A percentile compares a stretch with the other conserved stretches of the same genome.
phyloP scores from a whole-genome alignment of 2,888 invertebrate genomes.

The Dendrolimus houi region DNA sequence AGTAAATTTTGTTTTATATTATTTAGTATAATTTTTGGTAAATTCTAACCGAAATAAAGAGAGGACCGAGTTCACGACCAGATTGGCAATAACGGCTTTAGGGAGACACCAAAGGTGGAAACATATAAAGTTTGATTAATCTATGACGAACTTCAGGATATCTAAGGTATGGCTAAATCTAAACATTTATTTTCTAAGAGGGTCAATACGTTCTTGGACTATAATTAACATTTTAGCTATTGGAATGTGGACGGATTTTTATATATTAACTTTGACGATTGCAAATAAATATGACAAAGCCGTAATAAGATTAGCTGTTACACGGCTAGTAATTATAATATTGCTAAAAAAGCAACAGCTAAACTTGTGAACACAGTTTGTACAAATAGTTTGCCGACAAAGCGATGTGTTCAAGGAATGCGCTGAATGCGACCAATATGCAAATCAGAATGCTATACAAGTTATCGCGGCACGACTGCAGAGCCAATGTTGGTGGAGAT shows the following conservation, averaged over 20 bases:
- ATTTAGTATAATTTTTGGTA: background rate
- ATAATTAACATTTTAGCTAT: conserved; percentile 7
- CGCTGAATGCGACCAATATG: conserved; percentile 60
- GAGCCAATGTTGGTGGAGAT: conserved; percentile 45
- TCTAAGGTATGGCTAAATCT: background rate
- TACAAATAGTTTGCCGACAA: conserved; percentile 52
- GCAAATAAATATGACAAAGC: conserved; percentile 66
- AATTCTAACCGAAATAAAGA: too few relatives aligned
- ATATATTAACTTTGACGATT: conserved; percentile 25
- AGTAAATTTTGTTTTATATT: background rate
- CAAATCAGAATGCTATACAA: conserved; percentile 62
- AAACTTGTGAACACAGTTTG: conserved; percentile 44
- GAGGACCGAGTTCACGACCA: too few relatives aligned
- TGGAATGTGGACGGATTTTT: conserved; percentile 7
- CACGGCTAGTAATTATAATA: conserved; percentile 11
- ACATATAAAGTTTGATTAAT: too few relatives aligned
- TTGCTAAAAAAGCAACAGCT: conserved; percentile 39
- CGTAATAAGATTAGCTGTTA: conserved; percentile 61
- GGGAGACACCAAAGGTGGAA: too few relatives aligned
- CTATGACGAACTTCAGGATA: too few relatives aligned
- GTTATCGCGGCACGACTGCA: conserved; percentile 61
- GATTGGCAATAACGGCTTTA: too few relatives aligned
- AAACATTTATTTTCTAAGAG: background rate
- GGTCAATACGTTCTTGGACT: conserved; percentile 13
- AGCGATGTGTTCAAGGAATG: conserved; percentile 68